phyloP scores from a whole-genome alignment of 1,140 invertebrate genomes.

The Atta colombica region DNA sequence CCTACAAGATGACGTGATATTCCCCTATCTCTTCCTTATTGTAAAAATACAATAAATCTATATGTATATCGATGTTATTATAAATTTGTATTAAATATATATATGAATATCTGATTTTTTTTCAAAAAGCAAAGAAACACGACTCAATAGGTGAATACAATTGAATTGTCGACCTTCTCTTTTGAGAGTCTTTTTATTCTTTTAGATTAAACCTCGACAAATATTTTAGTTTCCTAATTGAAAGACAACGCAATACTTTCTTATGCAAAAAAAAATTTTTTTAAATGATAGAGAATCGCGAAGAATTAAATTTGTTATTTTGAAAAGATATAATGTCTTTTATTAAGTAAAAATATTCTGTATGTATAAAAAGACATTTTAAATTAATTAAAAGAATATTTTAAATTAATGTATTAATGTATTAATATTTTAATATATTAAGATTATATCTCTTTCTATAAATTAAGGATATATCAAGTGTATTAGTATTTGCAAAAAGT shows the following conservation, averaged over 20 bases:
- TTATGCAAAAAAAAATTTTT: not conserved
- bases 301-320: not conserved
- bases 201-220: not conserved
- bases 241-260: not conserved
- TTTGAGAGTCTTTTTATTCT: not conserved
- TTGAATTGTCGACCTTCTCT: not conserved
- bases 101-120: not conserved
- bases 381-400: not conserved
- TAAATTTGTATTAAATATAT: not conserved
- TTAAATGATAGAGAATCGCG: not conserved
- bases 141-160: not conserved
- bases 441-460: not conserved
- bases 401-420: not conserved
- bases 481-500: no score
- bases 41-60: not conserved
- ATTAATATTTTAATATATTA: not conserved
- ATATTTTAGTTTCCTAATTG: constrained; percentile 11
- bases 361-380: not conserved
- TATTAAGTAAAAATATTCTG: not conserved
- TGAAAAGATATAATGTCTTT: not conserved
- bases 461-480: no score
- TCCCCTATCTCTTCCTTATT: not conserved
- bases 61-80: not conserved
- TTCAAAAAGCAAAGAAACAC: not conserved
- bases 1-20: not conserved